Evolutionary conservation across 2,888 invertebrate genomes (phyloP).

Genomic region (Calephelis perditalis): DNA sequence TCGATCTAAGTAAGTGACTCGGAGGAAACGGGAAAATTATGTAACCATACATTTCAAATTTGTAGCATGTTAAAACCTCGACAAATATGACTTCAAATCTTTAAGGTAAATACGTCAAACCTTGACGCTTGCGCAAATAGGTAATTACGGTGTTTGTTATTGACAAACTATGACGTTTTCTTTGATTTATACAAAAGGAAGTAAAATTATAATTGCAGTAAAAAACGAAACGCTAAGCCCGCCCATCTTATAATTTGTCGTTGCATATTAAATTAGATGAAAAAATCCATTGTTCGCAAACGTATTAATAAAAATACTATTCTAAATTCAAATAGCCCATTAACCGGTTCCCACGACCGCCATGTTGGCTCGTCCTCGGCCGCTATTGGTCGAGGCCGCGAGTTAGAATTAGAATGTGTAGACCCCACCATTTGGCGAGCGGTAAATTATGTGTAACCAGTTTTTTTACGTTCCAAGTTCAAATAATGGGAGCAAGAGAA

Average conservation of each 20-base stretch:
- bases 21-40: too few relatives aligned
- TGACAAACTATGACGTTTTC: constrained; percentile 9
- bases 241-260: constrained; percentile 29
- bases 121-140: constrained; percentile 3
- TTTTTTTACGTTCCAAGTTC: constrained; percentile 64
- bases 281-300: constrained; percentile 55
- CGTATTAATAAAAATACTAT: constrained; percentile 73
- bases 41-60: too few relatives aligned
- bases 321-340: constrained; percentile 77
- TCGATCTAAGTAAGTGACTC: too few relatives aligned
- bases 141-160: constrained; percentile 10
- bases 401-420: constrained; percentile 76
- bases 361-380: constrained; percentile 74
- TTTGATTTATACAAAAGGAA: constrained; percentile 11
- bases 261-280: constrained; percentile 40
- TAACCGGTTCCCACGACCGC: constrained; percentile 77
- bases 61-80: not conserved
- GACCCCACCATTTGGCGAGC: constrained; percentile 76
- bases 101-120: constrained; percentile 11
- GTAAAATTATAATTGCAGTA: constrained; percentile 14
- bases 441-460: constrained; percentile 68
- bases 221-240: constrained; percentile 23
- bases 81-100: not conserved
- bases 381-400: constrained; percentile 72
- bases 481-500: constrained; percentile 59